Evolutionary conservation across 2,797 vertebrate species (phyloP), one percentile per base, ranked within the genome.

Genomic region (Gymnothorax javanicus): DNA sequence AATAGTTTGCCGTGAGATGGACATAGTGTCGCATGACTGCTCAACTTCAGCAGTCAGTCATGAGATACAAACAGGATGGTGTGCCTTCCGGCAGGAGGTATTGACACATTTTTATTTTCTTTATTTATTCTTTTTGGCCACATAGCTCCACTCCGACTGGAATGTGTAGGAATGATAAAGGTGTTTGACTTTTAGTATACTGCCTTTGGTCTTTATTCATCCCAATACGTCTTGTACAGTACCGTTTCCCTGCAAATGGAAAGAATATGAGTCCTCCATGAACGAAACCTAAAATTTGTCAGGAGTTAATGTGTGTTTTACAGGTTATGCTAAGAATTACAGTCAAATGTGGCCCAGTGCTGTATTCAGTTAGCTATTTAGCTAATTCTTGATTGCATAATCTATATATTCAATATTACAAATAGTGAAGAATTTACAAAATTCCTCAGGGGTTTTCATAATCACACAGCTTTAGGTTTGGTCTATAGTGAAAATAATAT

Each of bases 401-500:
- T 59, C 52, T 8, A 59, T 83, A n/a, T 15, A 25, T 83, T 83
- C n/a, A 83, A 17, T 25, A 54, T 83, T 13, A n/a, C 54, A 83
- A 83, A 83, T 58, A 27, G 82, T 83, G n/a, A 59, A 83, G 4
- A 25, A 33, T 83, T 58, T 59, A 83, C 59, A 57, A 60, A 59
- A 58, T 27, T 83, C 82, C 82, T 83, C 1, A 27, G 20, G 54
- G 82, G 33, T 83, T 43, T 83, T 6, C 27, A 25, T 59, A 13
- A 83, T 83, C 58, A 25, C 56, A 83, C n/a, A 59, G 82, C 82
- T 83, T 58, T 59, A n/a, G 50, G 25, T 60, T 58, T 27, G 58
- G 58, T 57, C 27, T 59, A 79, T 79, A 79, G 4, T 79, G 75
- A 79, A 79, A 79, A 56, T 79, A 27, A 7, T 79, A 79, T 79